phyloP scores from a whole-genome alignment of 2,797 vertebrate genomes.

The Novumbra hubbsi region DNA sequence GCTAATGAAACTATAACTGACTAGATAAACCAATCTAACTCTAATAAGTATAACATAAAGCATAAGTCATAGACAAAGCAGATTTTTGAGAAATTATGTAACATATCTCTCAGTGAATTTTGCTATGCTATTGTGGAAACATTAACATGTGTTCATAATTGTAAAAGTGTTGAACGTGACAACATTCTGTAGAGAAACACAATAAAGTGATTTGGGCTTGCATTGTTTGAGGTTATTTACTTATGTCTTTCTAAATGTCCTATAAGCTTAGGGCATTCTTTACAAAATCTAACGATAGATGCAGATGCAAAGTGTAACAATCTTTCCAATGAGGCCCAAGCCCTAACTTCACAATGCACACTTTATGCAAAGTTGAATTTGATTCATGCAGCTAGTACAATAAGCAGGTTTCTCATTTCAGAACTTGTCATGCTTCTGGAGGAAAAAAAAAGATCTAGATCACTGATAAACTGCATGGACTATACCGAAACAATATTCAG shows the following conservation, averaged over 20 bases:
- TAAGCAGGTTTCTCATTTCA: neutral
- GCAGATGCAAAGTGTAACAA: neutral
- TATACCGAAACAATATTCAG: neutral
- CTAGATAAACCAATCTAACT: constrained; percentile 62
- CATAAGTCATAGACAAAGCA: constrained; percentile 55
- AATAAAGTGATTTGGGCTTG: neutral
- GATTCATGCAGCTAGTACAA: neutral
- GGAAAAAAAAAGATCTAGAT: constrained; percentile 15
- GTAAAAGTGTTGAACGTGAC: constrained; percentile 5
- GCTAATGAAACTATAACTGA: constrained; percentile 64
- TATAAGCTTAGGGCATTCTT: neutral
- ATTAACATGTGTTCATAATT: constrained; percentile 45
- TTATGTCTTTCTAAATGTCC: neutral
- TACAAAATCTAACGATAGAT: neutral
- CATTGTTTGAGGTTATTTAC: neutral
- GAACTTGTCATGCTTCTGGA: neutral
- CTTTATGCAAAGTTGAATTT: neutral
- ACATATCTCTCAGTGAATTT: constrained; percentile 54
- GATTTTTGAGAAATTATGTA: constrained; percentile 56
- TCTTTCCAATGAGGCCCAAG: neutral
- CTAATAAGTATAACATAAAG: constrained; percentile 51
- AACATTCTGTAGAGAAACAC: neutral
- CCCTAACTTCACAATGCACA: neutral
- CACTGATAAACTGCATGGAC: constrained; percentile 14
- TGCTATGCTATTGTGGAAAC: constrained; percentile 16